Percentiles rank a stretch among this genome's conserved stretches.
Conservation (phyloP, 2,888 invertebrate genomes). For the Zeuzera pyrina region DNA sequence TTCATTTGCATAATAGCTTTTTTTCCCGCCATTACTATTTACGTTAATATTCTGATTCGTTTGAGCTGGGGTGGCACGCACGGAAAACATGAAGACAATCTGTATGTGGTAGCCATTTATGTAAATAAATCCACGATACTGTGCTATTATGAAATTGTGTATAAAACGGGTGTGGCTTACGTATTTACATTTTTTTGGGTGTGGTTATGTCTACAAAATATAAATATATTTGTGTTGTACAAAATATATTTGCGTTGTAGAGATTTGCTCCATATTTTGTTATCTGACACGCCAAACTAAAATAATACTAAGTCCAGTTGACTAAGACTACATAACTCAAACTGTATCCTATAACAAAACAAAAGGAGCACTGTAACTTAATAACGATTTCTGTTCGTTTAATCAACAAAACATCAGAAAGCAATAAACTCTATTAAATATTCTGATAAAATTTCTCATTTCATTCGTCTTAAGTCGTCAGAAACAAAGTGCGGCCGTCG, state of each 20-base stretch:
- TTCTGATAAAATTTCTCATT: slow-evolving; percentile 69
- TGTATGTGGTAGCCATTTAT: slow-evolving; percentile 66
- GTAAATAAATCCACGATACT: slow-evolving; percentile 68
- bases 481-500: slow-evolving; percentile 67
- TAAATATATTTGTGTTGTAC: background rate
- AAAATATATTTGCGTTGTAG: background rate
- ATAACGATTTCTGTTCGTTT: slow-evolving; percentile 52
- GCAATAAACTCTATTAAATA: slow-evolving; percentile 62
- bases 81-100: slow-evolving; percentile 69
- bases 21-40: slow-evolving; percentile 68
- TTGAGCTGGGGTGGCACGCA: slow-evolving; percentile 65
- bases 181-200: slow-evolving; percentile 54
- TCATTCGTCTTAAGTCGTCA: slow-evolving; percentile 71
- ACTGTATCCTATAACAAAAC: too few species aligned
- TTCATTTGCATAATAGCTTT: slow-evolving; percentile 73
- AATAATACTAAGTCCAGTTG: too few species aligned
- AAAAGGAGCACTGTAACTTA: too few species aligned
- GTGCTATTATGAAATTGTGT: slow-evolving; percentile 57
- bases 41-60: slow-evolving; percentile 70
- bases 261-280: too few species aligned
- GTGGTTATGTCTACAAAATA: slow-evolving; percentile 41
- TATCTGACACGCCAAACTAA: too few species aligned
- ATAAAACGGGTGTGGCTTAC: slow-evolving; percentile 49
- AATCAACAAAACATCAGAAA: slow-evolving; percentile 69
- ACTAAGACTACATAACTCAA: too few species aligned